Evolutionary conservation across 1,140 invertebrate species (phyloP).

Genomic region (Caenorhabditis elegans): DNA sequence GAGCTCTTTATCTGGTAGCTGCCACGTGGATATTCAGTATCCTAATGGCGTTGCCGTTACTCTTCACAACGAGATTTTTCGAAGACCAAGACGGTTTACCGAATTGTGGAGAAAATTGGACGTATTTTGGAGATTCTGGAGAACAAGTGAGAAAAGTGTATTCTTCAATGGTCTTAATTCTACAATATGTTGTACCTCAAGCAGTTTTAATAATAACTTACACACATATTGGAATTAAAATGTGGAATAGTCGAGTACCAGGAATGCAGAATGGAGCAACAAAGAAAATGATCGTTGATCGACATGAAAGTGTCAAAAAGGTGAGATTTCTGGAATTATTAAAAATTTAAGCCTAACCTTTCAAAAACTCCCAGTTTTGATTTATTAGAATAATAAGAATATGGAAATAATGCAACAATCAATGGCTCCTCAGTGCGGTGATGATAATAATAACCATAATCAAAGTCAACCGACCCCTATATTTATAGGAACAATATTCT

Average conservation of each 20-base stretch:
- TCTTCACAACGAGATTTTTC: conserved; percentile 56
- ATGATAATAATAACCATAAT: no score
- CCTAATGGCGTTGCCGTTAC: conserved; percentile 62
- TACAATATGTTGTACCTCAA: conserved; percentile 63
- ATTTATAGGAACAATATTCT: no score
- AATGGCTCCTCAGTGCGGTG: no score
- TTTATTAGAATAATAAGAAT: no score
- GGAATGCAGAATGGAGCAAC: conserved; percentile 43
- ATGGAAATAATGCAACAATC: no score
- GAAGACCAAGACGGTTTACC: background rate
- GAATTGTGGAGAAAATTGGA: conserved; percentile 64
- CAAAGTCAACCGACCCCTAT: no score
- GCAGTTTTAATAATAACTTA: conserved; percentile 63
- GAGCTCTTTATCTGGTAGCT: conserved; percentile 57
- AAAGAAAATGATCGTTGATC: conserved; percentile 47
- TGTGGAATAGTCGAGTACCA: conserved; percentile 65
- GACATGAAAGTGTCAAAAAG: conserved; percentile 65
- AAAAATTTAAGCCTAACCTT: no score
- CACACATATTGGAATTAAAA: conserved; percentile 60
- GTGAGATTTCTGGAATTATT: conserved; percentile 43
- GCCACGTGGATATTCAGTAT: conserved; percentile 61
- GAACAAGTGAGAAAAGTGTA: conserved; percentile 47
- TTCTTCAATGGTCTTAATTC: conserved; percentile 53
- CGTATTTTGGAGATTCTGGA: conserved; percentile 48
- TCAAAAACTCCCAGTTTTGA: no score